phyloP scores from a whole-genome alignment of 2,113 vertebrate species.

The Enhydra lutris region DNA sequence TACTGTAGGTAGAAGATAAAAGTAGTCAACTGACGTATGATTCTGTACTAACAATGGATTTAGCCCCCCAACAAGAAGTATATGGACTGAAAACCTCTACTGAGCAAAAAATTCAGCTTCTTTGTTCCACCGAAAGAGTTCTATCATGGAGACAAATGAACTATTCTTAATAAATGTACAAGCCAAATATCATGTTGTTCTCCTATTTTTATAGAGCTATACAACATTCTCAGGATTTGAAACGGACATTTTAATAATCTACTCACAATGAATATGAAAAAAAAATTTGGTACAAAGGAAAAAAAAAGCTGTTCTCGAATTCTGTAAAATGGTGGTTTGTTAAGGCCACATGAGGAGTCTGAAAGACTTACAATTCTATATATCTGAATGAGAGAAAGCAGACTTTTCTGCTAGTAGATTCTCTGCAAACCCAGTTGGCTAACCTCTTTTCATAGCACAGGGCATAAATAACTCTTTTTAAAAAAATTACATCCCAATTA shows the following conservation, averaged over 20 bases:
- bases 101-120: background rate
- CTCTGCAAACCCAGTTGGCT: background rate
- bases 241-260: background rate
- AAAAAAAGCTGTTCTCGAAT: background rate
- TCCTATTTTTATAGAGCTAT: conserved; percentile 2
- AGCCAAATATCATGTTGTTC: background rate
- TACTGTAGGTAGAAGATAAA: background rate
- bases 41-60: background rate
- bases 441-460: background rate
- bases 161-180: background rate
- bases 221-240: background rate
- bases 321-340: conserved; percentile 4
- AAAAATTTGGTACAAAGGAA: background rate
- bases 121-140: background rate
- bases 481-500: too few relatives aligned
- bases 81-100: background rate
- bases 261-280: background rate
- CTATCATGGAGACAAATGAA: background rate
- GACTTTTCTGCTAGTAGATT: background rate
- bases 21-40: background rate
- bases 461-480: background rate
- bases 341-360: background rate
- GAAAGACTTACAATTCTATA: background rate
- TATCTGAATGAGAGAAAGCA: background rate
- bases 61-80: background rate